Evolutionary conservation across 2,113 vertebrate genomes (phyloP).

Genomic region (Monopterus albus): DNA sequence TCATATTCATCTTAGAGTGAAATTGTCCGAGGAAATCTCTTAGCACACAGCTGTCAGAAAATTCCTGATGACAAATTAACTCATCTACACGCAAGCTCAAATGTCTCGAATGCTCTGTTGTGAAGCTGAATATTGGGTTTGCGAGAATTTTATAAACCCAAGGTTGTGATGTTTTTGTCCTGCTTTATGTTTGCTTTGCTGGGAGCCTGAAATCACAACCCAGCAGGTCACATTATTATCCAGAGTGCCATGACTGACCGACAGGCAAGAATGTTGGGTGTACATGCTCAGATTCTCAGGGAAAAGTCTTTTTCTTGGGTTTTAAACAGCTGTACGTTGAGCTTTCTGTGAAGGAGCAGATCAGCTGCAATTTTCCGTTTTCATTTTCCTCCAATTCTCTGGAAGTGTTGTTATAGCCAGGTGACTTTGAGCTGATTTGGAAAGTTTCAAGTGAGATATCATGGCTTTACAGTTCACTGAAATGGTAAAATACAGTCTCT

Average conservation of each 20-base stretch:
- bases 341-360: constrained; percentile 11
- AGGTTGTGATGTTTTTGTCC: constrained; percentile 1
- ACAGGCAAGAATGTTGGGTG: not conserved
- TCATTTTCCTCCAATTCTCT: not conserved
- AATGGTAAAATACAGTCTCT: not conserved
- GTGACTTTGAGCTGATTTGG: constrained; percentile 2
- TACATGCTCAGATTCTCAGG: not conserved
- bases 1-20: constrained; percentile 33
- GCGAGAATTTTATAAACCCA: constrained; percentile 22
- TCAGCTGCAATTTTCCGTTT: not conserved
- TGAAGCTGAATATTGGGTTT: constrained; percentile 42
- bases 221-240: constrained; percentile 9
- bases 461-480: constrained; percentile 2
- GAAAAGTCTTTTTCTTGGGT: constrained; percentile 15
- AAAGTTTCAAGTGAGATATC: constrained; percentile 13
- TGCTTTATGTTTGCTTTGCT: constrained; percentile 38
- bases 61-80: constrained; percentile 39
- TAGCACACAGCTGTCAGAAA: constrained; percentile 27
- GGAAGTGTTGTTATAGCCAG: not conserved
- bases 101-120: not conserved
- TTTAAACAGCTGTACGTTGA: not conserved
- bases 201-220: constrained; percentile 6
- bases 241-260: constrained; percentile 14
- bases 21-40: constrained; percentile 41
- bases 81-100: constrained; percentile 14